Base-by-base conservation (phyloP, 2,888 invertebrate species). In the Parnassius smintheus region DNA sequence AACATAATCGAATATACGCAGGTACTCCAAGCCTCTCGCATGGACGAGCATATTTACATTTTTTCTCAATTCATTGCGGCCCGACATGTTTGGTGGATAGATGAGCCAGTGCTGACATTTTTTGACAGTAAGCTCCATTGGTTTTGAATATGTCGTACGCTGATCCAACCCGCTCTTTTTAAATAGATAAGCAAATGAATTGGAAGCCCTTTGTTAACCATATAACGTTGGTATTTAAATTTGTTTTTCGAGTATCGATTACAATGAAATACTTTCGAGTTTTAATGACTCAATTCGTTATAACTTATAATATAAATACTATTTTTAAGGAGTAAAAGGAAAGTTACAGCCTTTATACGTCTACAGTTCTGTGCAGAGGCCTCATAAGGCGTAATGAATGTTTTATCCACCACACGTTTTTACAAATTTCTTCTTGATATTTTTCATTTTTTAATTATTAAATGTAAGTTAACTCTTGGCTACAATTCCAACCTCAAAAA, bases 161-260 rank as follows among this genome's bases (percentile, higher is more conserved):
- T 72, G 72, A 75, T 76, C 78, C 71, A 82, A 81, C 83, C 81
- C 80, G 80, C 83, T 83, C 82, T 85, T 87, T 86, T 86, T 85
- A 87, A 86, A 88, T 78, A 88, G 90, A 90, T 90, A 90, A 88
- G 85, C 85, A 88, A 89, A 90, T 90, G 90, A 91, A 88, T 90
- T 89, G 91, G 90, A 90, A 90, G 81, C 72, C 80, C 76, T 85
- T 89, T 86, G 80, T 79, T 81, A 82, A 74, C 74, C 75, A 63
- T 59, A 62, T 35, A 35, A 35, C 54, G 63, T 56, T 58, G 74
- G 77, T 78, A 82, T 86, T 82, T 81, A 78, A 78, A 75, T 60
- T 64, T 68, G 73, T 70, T 76, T 18, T 75, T 73, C 69, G 72
- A 69, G 72, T 66, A 69, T 53, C 35, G 35, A 35, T 54, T 41